Evolutionary conservation across 2,113 vertebrate genomes (phyloP), one percentile per base, ranked within the genome.

Genomic region (Scomber japonicus): DNA sequence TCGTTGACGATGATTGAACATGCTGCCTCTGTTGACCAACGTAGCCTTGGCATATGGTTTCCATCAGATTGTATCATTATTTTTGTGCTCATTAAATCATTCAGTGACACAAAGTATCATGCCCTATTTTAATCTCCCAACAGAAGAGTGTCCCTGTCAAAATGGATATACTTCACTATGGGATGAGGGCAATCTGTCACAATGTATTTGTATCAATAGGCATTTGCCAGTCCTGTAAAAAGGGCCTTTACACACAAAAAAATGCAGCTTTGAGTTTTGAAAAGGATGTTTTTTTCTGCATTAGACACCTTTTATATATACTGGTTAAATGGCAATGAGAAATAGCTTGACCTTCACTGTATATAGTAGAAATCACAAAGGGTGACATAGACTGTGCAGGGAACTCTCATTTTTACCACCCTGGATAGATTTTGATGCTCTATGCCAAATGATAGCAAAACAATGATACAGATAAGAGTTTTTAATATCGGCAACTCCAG

Each of bases 21-120:
- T 3, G 30, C 24, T 2, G 68, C 44, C 8, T 14, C 50, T 6
- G 19, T 8, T 71, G 50, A 68, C 64, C 49, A 11, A 30, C 19
- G 50, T 62, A 27, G 21, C 55, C 21, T 70, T 69, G 46, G 48
- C 15, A 13, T 69, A 49, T 31, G 24, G 14, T 35, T 64, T 64
- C 64, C 55, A 50, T 82, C 62, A 62, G 24, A 11, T 63, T 45
- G 5, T 51, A 12, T 79, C 30, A 53, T 73, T 0, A 51, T 71
- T 68, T 64, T 50, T 51, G 24, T 48, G n/a, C 68, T 83, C 64
- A 78, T 80, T 70, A 77, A 70, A 70, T 67, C 61, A 67, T 15
- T 27, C 24, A 0, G n/a, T 46, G 57, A 80, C 49, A 75, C 40
- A 70, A 75, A 67, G 67, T 62, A 48, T 61, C 7, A 11, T 51